phyloP scores from a whole-genome alignment of 1,140 invertebrate species.

The Drosophila rufa region DNA sequence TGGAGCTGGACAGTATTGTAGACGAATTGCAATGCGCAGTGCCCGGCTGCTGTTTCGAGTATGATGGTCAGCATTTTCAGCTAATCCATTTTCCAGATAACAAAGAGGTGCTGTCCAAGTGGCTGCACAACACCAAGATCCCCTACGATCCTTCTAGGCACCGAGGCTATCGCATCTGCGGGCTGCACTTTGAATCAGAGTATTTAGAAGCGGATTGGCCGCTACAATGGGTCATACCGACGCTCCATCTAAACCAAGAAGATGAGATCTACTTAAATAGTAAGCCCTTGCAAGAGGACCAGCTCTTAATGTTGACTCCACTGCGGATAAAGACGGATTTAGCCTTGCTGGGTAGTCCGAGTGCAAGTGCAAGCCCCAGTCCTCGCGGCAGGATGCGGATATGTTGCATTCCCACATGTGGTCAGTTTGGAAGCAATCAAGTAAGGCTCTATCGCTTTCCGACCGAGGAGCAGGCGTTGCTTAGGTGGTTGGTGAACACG shows the following conservation, averaged over 20 bases:
- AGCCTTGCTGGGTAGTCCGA: conserved; percentile 33
- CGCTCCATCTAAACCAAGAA: conserved; percentile 61
- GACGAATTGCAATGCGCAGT: conserved; percentile 63
- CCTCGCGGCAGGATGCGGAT: conserved; percentile 54
- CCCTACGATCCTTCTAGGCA: conserved; percentile 40
- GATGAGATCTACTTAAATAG: conserved; percentile 61
- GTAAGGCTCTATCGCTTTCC: conserved; percentile 67
- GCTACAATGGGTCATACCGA: conserved; percentile 65
- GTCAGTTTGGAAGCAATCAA: conserved; percentile 34
- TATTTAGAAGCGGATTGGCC: conserved; percentile 54
- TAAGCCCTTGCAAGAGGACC: background rate
- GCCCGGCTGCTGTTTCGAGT: conserved; percentile 51
- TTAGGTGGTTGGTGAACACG: conserved; percentile 71
- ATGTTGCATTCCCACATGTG: conserved; percentile 65
- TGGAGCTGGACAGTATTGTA: conserved; percentile 13
- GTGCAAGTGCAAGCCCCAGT: conserved; percentile 59
- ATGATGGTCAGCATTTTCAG: conserved; percentile 31
- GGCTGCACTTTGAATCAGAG: conserved; percentile 64
- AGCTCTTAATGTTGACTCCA: conserved; percentile 9
- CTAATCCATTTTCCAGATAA: conserved; percentile 45
- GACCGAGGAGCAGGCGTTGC: conserved; percentile 37
- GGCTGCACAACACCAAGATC: conserved; percentile 65
- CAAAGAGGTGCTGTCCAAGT: conserved; percentile 33
- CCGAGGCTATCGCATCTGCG: conserved; percentile 65
- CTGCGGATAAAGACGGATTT: conserved; percentile 53